Evolutionary conservation across 2,797 vertebrate genomes (phyloP).

Genomic region (Hozukius guyotensis): DNA sequence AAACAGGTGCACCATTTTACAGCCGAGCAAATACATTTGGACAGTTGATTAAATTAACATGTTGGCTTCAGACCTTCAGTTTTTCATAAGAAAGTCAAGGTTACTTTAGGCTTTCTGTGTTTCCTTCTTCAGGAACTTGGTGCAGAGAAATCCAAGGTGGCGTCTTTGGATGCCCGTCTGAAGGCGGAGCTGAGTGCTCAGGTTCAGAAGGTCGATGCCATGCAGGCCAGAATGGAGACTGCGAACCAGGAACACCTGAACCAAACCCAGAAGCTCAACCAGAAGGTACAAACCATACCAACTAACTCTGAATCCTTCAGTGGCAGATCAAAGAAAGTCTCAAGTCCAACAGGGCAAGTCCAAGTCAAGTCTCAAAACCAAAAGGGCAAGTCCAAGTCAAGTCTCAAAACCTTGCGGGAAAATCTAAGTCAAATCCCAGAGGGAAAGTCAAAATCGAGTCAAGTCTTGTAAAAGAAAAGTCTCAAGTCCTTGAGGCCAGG

Average conservation of each 20-base stretch:
- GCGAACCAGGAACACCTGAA: constrained; percentile 85
- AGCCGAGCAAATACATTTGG: background rate
- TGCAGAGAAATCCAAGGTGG: constrained; percentile 82
- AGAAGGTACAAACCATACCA: constrained; percentile 80
- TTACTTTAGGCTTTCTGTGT: background rate
- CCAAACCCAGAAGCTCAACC: constrained; percentile 86
- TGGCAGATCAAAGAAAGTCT: background rate
- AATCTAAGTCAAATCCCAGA: too few species aligned
- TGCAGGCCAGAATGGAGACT: constrained; percentile 88
- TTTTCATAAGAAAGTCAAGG: background rate
- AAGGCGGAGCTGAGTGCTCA: constrained; percentile 84
- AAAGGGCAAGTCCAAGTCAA: too few species aligned
- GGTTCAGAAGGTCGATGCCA: constrained; percentile 76
- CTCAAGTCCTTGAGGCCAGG: background rate
- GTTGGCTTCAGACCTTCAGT: background rate
- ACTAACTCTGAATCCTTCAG: background rate
- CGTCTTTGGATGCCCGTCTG: constrained; percentile 78
- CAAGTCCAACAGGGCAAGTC: background rate
- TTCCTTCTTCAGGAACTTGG: constrained; percentile 81
- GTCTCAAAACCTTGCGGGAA: too few species aligned
- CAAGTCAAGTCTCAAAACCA: too few species aligned
- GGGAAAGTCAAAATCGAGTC: too few species aligned
- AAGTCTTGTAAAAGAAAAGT: too few species aligned
- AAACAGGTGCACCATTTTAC: background rate
- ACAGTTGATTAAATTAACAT: background rate